Conservation (phyloP, 1,140 invertebrate species). For the Atta texana region DNA sequence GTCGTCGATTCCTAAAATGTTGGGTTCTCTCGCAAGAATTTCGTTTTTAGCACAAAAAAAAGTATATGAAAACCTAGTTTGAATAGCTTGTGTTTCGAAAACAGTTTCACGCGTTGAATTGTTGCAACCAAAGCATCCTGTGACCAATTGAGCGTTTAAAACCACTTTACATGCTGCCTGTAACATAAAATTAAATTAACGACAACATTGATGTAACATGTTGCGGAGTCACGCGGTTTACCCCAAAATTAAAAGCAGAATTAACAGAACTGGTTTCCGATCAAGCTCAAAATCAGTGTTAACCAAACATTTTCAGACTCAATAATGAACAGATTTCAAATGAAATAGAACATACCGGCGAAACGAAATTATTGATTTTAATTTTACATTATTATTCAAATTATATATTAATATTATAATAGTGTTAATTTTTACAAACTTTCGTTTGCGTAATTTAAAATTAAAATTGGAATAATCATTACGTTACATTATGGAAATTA, state of each 20-base stretch:
- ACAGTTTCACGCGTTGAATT: conserved; percentile 9
- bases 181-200: conserved; percentile 57
- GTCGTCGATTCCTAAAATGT: conserved; percentile 36
- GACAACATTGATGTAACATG: conserved; percentile 41
- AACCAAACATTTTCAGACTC: background rate
- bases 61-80: background rate
- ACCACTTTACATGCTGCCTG: conserved; percentile 2
- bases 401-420: background rate
- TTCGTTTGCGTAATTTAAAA: background rate
- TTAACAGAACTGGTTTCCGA: conserved; percentile 24
- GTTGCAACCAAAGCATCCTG: background rate
- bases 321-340: conserved; percentile 4
- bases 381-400: background rate
- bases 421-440: background rate
- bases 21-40: conserved; percentile 39
- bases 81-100: conserved; percentile 42
- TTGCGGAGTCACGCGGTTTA: conserved; percentile 33
- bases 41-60: conserved; percentile 27
- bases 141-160: conserved; percentile 44
- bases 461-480: background rate
- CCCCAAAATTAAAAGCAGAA: conserved; percentile 31
- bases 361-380: background rate
- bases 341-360: background rate
- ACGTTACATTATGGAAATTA: background rate
- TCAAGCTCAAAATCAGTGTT: conserved; percentile 42